Base-by-base conservation (phyloP, 2,797 vertebrate species). In the Emydoidea blandingii region DNA sequence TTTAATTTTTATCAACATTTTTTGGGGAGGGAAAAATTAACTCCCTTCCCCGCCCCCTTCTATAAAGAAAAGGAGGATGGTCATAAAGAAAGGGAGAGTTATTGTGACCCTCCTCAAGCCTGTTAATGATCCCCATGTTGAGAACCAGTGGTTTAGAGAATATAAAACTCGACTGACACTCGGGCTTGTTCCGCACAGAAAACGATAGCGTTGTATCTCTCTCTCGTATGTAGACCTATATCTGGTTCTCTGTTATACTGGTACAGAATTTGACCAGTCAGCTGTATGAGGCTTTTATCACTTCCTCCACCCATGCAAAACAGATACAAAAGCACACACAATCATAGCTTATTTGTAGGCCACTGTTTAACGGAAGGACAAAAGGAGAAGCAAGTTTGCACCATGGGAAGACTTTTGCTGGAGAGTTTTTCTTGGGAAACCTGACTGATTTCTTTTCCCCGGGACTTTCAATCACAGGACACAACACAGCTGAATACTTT, bases 391-490 rank as follows among this genome's bases (percentile, higher is more conserved):
- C 80, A 19, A 79, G 88, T 96, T 94, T 90, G 91, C 91, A 84
- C 78, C 49, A 88, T 97, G 96, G 96, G 96, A 96, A 97, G 91
- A 89, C 65, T 89, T 62, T 4, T 85, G 92, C 92, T 90, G 82
- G 81, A 90, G 85, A 78, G 87, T 92, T 94, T 95, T 96, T 29
- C 95, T 97, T 97, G 96, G 96, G 95, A 97, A 95, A 85, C 68
- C 82, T 86, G 84, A 91, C 85, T 18, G 50, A 96, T 96, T 97
- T 95, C 89, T 95, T 88, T 95, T 95, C 95, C 96, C 96, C 96
- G 97, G 95, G 95, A 95, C 85, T 97, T 95, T 92, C 44, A 87
- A 95, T 95, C 94, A 91, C 95, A 97, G 94, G 91, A 97, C 95
- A 96, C 91, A 95, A 88, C 96, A 94, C 96, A 94, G 86, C 84